A percentile compares a stretch with the other conserved stretches of the same genome.
Evolutionary conservation across 2,797 vertebrate species (phyloP).

Genomic region (Pachyuromys duprasi): DNA sequence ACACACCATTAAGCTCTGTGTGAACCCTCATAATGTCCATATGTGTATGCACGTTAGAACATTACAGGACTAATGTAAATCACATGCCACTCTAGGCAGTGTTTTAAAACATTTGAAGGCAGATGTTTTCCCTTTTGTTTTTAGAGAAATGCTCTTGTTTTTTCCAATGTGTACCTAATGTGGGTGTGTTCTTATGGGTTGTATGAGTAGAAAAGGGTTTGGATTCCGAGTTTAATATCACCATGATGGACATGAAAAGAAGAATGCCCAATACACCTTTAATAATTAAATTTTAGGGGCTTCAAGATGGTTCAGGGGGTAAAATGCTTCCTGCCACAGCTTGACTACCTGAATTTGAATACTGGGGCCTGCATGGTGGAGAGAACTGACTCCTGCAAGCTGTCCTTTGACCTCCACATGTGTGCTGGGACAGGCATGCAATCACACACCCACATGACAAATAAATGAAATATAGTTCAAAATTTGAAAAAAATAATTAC

Average conservation of each 20-base stretch:
- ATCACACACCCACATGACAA: not conserved
- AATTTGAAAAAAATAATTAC: not conserved
- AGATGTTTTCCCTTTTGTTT: conserved; percentile 64
- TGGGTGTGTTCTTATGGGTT: not conserved
- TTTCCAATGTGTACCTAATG: conserved; percentile 1
- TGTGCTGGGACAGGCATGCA: not conserved
- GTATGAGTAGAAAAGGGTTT: not conserved
- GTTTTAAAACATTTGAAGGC: conserved; percentile 55
- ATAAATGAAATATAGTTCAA: not conserved
- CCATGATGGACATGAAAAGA: not conserved
- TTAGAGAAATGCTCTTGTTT: conserved; percentile 58
- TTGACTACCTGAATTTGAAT: not conserved
- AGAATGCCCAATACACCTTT: not conserved
- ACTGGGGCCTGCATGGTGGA: not conserved
- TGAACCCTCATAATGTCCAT: not conserved
- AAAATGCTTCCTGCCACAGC: not conserved
- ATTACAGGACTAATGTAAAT: conserved; percentile 52
- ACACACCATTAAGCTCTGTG: not conserved
- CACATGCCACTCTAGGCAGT: conserved; percentile 46
- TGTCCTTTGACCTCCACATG: not conserved
- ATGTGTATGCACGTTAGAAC: not conserved
- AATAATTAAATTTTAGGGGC: not conserved
- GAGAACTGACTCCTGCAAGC: not conserved
- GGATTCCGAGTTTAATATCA: conserved; percentile 24
- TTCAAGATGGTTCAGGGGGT: not conserved